Percentiles rank a stretch among this genome's conserved stretches.
These are phyloP conservation scores for Salticus scenicus DNA, from an alignment of 2,888 invertebrate species.

Conservation along the genomic window DNA sequence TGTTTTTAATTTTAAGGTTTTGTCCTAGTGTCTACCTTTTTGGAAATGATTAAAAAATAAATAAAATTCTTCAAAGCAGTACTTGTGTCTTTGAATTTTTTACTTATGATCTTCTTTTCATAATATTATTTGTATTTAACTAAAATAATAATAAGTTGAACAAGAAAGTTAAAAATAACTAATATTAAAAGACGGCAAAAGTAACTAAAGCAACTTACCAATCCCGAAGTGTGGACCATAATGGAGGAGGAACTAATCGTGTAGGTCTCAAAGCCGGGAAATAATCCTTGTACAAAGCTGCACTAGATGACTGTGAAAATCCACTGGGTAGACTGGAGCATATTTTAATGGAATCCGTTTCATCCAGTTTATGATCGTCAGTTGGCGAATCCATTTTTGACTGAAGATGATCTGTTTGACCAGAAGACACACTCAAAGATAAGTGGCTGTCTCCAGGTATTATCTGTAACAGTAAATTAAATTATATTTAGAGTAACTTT, in stretches of 20 bases:
- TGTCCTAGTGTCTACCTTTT: too few relatives aligned
- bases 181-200: too few relatives aligned
- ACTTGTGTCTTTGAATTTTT: too few relatives aligned
- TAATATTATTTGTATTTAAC: too few relatives aligned
- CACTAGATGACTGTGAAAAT: conserved; percentile 20
- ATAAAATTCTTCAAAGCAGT: too few relatives aligned
- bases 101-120: too few relatives aligned
- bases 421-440: background rate
- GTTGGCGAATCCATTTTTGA: conserved; percentile 4
- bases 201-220: too few relatives aligned
- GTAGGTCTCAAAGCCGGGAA: conserved; percentile 45
- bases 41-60: too few relatives aligned
- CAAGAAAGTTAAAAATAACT: too few relatives aligned
- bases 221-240: conserved; percentile 49
- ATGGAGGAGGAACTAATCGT: conserved; percentile 32
- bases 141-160: too few relatives aligned
- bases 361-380: conserved; percentile 34
- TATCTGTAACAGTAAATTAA: background rate
- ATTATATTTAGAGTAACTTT: background rate
- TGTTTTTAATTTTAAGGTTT: too few relatives aligned
- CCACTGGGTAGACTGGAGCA: conserved; percentile 23
- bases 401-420: conserved; percentile 5
- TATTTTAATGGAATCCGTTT: conserved; percentile 34
- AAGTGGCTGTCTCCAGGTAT: conserved; percentile 26
- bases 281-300: conserved; percentile 52